Conservation (phyloP, 2,797 vertebrate species). For the Gastrophryne carolinensis region DNA sequence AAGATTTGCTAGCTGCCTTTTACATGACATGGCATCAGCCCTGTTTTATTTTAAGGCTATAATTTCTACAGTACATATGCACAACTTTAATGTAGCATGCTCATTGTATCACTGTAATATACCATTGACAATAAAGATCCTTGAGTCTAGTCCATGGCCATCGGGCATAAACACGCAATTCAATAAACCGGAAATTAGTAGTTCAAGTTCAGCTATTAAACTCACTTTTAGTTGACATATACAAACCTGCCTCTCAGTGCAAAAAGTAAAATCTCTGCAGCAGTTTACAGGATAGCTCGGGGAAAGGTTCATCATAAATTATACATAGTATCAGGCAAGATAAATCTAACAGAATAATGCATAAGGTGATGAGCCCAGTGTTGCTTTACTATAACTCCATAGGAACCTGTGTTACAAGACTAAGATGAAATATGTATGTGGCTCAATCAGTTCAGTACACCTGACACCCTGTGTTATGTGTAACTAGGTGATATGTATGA, state of each 20-base stretch:
- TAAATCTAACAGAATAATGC: slow-evolving; percentile 40
- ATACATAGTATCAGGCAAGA: slow-evolving; percentile 37
- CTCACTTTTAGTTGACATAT: not conserved
- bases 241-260: not conserved
- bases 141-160: not conserved
- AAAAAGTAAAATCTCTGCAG: not conserved
- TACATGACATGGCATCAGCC: too few species aligned
- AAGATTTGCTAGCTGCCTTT: too few species aligned
- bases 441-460: not conserved
- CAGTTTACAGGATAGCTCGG: not conserved
- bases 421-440: slow-evolving; percentile 28
- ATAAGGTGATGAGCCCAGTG: slow-evolving; percentile 9
- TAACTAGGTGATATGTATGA: not conserved
- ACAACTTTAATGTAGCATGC: not conserved
- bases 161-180: not conserved
- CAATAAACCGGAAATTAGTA: not conserved
- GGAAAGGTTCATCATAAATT: slow-evolving; percentile 38
- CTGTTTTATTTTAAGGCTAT: too few species aligned
- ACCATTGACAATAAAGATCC: not conserved
- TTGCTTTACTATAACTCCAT: slow-evolving; percentile 25
- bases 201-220: not conserved
- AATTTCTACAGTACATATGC: not conserved
- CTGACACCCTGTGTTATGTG: not conserved
- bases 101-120: not conserved
- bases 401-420: slow-evolving; percentile 14